Conservation (phyloP, 2,888 invertebrate species). For the Drosophila niveifrons region DNA sequence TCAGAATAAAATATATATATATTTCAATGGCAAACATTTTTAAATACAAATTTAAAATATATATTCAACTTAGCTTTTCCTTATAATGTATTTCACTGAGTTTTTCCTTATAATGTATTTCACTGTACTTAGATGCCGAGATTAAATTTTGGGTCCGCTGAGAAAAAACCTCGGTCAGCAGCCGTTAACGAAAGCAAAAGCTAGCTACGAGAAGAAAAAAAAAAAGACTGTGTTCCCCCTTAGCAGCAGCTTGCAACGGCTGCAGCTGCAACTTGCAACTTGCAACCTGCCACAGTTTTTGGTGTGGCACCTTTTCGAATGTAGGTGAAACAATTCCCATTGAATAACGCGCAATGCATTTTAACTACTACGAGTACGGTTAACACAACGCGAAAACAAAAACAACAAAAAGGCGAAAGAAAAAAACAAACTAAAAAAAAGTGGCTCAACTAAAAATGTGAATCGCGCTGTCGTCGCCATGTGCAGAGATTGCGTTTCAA, state of each 20-base stretch:
- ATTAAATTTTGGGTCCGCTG: background rate
- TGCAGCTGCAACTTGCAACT: slow-evolving; percentile 22
- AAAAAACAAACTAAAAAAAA: slow-evolving; percentile 8
- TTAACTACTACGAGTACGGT: slow-evolving; percentile 31
- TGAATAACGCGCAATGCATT: slow-evolving; percentile 41
- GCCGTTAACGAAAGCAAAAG: background rate
- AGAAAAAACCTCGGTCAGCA: slow-evolving; percentile 2
- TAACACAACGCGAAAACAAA: background rate
- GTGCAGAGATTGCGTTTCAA: slow-evolving; percentile 62
- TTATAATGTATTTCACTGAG: no score
- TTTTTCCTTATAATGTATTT: background rate
- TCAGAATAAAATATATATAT: no score
- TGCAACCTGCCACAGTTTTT: slow-evolving; percentile 28
- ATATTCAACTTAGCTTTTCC: background rate
- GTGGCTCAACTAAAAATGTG: slow-evolving; percentile 36
- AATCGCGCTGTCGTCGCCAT: slow-evolving; percentile 43
- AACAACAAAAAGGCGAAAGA: slow-evolving; percentile 9
- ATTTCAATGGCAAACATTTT: no score
- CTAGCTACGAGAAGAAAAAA: background rate
- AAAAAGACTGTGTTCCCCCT: background rate
- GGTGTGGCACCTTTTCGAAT: slow-evolving; percentile 28
- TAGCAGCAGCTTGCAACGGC: background rate
- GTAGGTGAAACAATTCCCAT: slow-evolving; percentile 54
- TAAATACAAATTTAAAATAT: no score
- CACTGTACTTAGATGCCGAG: background rate